phyloP scores from a whole-genome alignment of 2,113 vertebrate genomes.

The Hyla sarda region DNA sequence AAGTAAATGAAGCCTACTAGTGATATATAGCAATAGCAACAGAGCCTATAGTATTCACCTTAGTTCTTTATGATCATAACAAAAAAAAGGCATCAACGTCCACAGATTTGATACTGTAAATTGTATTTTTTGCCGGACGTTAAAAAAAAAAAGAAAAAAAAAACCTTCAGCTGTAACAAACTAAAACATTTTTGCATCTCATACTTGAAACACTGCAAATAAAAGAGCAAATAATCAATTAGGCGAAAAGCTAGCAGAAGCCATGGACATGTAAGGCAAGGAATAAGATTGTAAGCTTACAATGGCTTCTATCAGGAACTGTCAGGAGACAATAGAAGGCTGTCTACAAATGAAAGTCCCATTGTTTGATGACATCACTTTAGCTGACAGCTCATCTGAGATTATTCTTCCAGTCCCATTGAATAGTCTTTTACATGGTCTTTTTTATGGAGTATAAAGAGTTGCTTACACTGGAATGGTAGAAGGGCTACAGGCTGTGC shows the following conservation, averaged over 20 bases:
- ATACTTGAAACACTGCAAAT: neutral
- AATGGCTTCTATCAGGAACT: slow-evolving; percentile 45
- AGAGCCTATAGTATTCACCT: neutral
- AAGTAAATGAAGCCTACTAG: too few relatives aligned
- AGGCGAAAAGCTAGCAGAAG: neutral
- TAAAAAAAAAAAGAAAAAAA: neutral
- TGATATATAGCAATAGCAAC: neutral
- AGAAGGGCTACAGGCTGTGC: neutral
- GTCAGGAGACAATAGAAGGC: slow-evolving; percentile 50
- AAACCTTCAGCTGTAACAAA: neutral
- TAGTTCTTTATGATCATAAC: neutral
- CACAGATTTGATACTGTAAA: neutral
- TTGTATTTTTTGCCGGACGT: neutral
- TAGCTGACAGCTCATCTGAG: slow-evolving; percentile 41
- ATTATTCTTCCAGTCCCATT: slow-evolving; percentile 37
- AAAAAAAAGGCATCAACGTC: neutral
- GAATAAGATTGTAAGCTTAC: slow-evolving; percentile 17
- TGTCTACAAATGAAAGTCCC: slow-evolving; percentile 50
- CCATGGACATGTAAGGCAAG: slow-evolving; percentile 15
- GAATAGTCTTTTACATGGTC: slow-evolving; percentile 21
- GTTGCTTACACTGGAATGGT: neutral
- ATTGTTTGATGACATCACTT: slow-evolving; percentile 58
- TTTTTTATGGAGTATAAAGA: slow-evolving; percentile 4
- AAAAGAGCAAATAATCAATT: slow-evolving; percentile 23
- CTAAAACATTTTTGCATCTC: neutral